Evolutionary conservation across 2,113 vertebrate species (phyloP).

Genomic region (Sialia sialis): DNA sequence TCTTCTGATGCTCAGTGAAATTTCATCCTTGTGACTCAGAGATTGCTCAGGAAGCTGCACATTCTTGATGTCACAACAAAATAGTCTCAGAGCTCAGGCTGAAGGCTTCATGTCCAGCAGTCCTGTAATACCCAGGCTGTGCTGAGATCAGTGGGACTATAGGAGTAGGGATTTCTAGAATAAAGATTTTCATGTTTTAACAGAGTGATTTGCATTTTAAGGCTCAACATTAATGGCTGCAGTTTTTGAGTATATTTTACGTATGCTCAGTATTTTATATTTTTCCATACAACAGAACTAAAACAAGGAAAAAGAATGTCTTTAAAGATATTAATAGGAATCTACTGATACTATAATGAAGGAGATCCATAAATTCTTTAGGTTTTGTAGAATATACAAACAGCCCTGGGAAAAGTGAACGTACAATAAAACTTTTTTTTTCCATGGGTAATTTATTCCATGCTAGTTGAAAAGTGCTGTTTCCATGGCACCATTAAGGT

Average conservation of each 20-base stretch:
- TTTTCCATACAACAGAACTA: neutral
- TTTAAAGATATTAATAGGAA: neutral
- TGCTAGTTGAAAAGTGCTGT: neutral
- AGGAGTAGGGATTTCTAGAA: neutral
- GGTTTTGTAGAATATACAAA: neutral
- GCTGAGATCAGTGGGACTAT: neutral
- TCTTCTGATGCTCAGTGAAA: neutral
- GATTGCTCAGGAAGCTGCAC: neutral
- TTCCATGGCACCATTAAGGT: neutral
- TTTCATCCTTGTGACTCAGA: neutral
- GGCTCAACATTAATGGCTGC: fast-evolving
- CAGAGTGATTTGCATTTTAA: neutral
- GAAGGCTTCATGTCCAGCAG: neutral
- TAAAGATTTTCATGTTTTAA: neutral
- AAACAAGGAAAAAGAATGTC: neutral
- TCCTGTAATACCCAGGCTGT: neutral
- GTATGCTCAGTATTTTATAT: neutral
- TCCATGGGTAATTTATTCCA: neutral
- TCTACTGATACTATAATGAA: neutral
- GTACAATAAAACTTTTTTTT: neutral
- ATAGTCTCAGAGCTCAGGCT: neutral
- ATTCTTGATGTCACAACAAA: neutral
- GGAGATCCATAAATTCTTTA: neutral
- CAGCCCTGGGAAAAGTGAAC: neutral
- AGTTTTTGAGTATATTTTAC: neutral